A percentile compares a stretch with the other conserved stretches of the same genome.
Conservation (phyloP, 1,140 invertebrate species). For the Tribolium madens region DNA sequence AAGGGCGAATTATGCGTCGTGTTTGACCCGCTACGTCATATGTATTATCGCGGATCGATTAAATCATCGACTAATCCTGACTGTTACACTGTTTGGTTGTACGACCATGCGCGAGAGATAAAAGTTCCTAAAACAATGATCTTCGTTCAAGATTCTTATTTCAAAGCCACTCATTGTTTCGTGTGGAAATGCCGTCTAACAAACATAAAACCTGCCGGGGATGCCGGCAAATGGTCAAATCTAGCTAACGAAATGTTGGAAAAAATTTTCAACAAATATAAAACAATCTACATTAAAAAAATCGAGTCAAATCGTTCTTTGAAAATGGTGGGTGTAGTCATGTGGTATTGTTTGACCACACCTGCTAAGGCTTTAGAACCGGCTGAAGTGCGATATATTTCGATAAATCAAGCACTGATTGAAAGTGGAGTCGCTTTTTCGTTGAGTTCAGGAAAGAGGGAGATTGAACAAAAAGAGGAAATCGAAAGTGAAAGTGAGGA, state of each 20-base stretch:
- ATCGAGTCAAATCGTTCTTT: neutral
- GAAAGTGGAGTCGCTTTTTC: slow-evolving; percentile 52
- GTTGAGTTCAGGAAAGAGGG: neutral
- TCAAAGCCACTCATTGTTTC: slow-evolving; percentile 37
- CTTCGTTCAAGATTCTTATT: slow-evolving; percentile 48
- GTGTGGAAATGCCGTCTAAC: slow-evolving; percentile 49
- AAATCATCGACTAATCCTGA: neutral
- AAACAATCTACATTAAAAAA: slow-evolving; percentile 37
- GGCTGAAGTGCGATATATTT: slow-evolving; percentile 48
- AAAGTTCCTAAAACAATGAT: slow-evolving; percentile 41
- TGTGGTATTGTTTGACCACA: slow-evolving; percentile 50
- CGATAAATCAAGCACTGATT: slow-evolving; percentile 50
- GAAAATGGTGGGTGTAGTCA: slow-evolving; percentile 23
- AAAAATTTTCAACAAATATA: slow-evolving; percentile 38
- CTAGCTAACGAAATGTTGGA: slow-evolving; percentile 54
- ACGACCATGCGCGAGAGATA: slow-evolving; percentile 47
- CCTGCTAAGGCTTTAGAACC: slow-evolving; percentile 51
- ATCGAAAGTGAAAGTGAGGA: neutral
- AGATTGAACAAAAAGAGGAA: neutral
- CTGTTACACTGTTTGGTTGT: slow-evolving; percentile 46
- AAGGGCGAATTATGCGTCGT: slow-evolving; percentile 47
- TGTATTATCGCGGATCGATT: slow-evolving; percentile 45
- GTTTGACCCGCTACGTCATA: neutral
- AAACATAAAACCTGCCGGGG: slow-evolving; percentile 53
- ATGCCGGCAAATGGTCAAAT: slow-evolving; percentile 51